Percentiles rank a stretch among this genome's conserved stretches.
Evolutionary conservation across 1,140 invertebrate genomes (phyloP).

Genomic region (Anoplolepis gracilipes): DNA sequence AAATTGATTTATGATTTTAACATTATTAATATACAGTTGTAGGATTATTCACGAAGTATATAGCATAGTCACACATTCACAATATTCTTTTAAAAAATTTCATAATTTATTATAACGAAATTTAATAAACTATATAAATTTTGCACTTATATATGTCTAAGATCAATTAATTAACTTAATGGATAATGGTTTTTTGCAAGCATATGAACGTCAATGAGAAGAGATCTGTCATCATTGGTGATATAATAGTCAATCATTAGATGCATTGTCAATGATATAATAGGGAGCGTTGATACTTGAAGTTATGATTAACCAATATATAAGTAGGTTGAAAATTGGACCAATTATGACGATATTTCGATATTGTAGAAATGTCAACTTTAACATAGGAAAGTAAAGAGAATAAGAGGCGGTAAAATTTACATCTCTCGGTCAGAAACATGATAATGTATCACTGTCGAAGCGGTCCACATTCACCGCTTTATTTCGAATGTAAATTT

Average conservation of each 20-base stretch:
- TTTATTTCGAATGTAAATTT: not conserved
- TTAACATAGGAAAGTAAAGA: not conserved
- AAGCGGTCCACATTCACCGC: not conserved
- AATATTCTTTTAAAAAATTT: not conserved
- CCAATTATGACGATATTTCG: too few species aligned
- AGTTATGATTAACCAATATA: not conserved
- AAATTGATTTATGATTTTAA: not conserved
- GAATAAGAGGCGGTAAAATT: not conserved
- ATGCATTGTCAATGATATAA: slow-evolving; percentile 4
- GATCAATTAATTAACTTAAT: not conserved
- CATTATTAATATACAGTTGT: not conserved
- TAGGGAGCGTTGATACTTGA: not conserved
- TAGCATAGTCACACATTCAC: not conserved
- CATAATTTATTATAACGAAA: not conserved
- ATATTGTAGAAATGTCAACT: not conserved
- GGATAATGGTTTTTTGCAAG: not conserved
- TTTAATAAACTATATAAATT: not conserved
- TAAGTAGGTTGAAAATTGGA: not conserved
- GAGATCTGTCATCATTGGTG: not conserved
- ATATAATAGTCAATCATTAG: slow-evolving; percentile 10
- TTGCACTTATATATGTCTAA: not conserved
- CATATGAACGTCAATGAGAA: not conserved
- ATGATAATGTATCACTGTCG: not conserved
- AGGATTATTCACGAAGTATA: not conserved
- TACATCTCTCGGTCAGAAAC: not conserved